Base-by-base conservation (phyloP, 2,113 vertebrate genomes). In the Nothoprocta perdicaria region DNA sequence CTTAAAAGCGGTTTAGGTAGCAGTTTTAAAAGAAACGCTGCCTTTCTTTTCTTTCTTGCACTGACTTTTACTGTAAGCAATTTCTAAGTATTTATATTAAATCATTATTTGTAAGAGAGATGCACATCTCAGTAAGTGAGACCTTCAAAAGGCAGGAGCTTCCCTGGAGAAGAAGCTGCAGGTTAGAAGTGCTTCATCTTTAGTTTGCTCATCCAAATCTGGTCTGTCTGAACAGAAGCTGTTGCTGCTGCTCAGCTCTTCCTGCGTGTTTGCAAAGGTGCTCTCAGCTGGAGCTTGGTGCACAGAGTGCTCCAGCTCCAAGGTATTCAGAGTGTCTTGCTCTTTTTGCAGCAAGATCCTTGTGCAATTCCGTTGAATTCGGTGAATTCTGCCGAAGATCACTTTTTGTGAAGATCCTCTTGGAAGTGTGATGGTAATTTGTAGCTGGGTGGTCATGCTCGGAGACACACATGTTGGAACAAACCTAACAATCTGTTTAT, bases 1-100 rank as follows among this genome's bases (percentile, higher is more conserved):
- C 48, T 65, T 79, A 55, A 57, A 50, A 76, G 46, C 12, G 52
- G 24, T 6, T 7, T 9, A 66, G 6, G 21, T 81, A 65, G 46
- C 12, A 65, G 69, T 62, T 80, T 35, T 27, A 40, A 84, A 78
- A 78, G 18, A 29, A 0, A 0, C 0, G 2, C 33, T 55, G 8
- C 27, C 50, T 75, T 72, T 29, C 22, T 55, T 83, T 52, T 33
- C 17, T 57, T 69, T 61, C 48, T 52, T 1, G 3, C 8, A 18
- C 57, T 69, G n/a, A 88, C 65, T 84, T 69, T 12, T 71, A 87
- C 55, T 66, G 23, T 22, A 78, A 72, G 57, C 27, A 69, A 29
- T 74, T 90, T 79, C 46, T 40, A 78, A 46, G 11, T 33, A 48
- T 84, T 55, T 40, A 74, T 92, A 68, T 78, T 65, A 88, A 77